phyloP scores from a whole-genome alignment of 2,888 invertebrate species.

The Megamerina dolium region DNA sequence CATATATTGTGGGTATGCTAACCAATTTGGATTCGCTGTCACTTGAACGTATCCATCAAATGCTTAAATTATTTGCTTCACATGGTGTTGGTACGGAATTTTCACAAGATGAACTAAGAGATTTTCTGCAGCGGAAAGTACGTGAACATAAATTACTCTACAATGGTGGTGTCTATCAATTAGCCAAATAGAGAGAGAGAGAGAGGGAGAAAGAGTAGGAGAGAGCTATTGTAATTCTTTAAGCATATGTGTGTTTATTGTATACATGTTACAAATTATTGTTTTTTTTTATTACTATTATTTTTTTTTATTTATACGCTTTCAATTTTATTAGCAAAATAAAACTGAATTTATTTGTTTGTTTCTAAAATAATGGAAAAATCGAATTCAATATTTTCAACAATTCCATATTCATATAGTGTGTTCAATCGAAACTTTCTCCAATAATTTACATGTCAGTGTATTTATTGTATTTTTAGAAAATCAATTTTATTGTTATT shows the following conservation, averaged over 20 bases:
- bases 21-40: conserved; percentile 90
- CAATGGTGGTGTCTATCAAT: conserved; percentile 79
- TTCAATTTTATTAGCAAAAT: conserved; percentile 6
- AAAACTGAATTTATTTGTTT: too few species aligned
- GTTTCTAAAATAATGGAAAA: too few species aligned
- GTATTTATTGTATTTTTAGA: too few species aligned
- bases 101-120: conserved; percentile 77
- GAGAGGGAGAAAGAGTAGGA: neutral
- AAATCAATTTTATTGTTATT: too few species aligned
- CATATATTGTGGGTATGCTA: conserved; percentile 94
- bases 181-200: conserved; percentile 74
- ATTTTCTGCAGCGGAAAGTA: conserved; percentile 89
- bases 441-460: too few species aligned
- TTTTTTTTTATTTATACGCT: conserved; percentile 7
- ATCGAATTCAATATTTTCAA: too few species aligned
- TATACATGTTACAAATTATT: conserved; percentile 7
- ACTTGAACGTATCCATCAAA: conserved; percentile 88
- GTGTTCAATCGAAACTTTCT: too few species aligned
- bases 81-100: conserved; percentile 88
- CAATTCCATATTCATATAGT: too few species aligned
- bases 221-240: neutral
- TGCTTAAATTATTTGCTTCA: conserved; percentile 94
- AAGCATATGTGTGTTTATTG: conserved; percentile 10
- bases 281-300: conserved; percentile 4
- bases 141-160: conserved; percentile 80